Evolutionary conservation across 2,888 invertebrate genomes (phyloP).

Genomic region (Chydorus sphaericus): DNA sequence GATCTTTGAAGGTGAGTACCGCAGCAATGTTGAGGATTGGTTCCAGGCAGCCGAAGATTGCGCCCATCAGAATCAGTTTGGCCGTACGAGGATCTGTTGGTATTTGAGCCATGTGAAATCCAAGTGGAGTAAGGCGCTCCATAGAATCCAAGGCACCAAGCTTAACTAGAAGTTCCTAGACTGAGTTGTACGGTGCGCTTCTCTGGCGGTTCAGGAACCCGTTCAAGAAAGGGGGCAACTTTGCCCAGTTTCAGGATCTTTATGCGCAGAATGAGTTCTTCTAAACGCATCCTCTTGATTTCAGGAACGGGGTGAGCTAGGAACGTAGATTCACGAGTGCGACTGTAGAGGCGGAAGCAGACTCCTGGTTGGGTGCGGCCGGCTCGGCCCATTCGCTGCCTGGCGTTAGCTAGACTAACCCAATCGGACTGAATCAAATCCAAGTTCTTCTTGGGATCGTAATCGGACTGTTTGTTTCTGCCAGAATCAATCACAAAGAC

Average conservation of each 20-base stretch:
- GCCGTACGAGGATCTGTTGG: slow-evolving; percentile 79
- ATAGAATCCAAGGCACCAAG: slow-evolving; percentile 56
- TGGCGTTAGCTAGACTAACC: slow-evolving; percentile 70
- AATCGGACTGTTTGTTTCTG: slow-evolving; percentile 60
- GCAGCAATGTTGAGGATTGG: slow-evolving; percentile 78
- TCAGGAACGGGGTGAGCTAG: slow-evolving; percentile 61
- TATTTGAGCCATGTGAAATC: slow-evolving; percentile 72
- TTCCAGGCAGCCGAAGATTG: slow-evolving; percentile 78
- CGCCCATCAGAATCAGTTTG: slow-evolving; percentile 74
- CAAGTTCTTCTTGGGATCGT: slow-evolving; percentile 55
- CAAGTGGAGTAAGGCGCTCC: slow-evolving; percentile 73
- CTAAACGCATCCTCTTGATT: slow-evolving; percentile 63
- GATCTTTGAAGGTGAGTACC: slow-evolving; percentile 69
- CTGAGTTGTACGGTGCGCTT: slow-evolving; percentile 48
- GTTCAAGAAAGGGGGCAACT: slow-evolving; percentile 46
- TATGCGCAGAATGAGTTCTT: slow-evolving; percentile 65
- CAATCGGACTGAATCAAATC: slow-evolving; percentile 58
- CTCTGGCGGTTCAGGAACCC: slow-evolving; percentile 62
- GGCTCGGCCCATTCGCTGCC: slow-evolving; percentile 72
- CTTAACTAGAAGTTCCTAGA: slow-evolving; percentile 30
- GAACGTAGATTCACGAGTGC: slow-evolving; percentile 46
- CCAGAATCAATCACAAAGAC: slow-evolving; percentile 72
- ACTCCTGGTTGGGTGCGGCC: slow-evolving; percentile 75
- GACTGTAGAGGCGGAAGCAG: slow-evolving; percentile 68
- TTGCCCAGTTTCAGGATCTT: slow-evolving; percentile 60